Evolutionary conservation across 2,113 vertebrate species (phyloP), one percentile per base, ranked within the genome.

Genomic region (Pipa parva): DNA sequence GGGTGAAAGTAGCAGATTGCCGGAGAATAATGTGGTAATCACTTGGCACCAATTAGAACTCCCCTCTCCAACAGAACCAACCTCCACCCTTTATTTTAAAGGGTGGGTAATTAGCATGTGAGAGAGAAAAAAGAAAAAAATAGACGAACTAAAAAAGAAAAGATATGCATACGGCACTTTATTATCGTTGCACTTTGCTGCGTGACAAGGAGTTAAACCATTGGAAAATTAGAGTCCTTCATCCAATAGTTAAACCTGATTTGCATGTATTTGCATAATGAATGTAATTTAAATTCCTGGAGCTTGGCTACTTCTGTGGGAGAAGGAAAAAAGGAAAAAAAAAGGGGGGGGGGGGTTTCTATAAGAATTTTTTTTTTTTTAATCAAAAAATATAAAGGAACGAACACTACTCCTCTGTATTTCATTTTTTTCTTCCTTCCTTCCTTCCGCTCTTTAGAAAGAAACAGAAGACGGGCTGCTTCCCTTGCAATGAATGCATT

Each of bases 251-350:
- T 92, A 94, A 90, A 86, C 87, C 90, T 94, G 82, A 97, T 98
- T 97, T 97, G 93, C 95, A 98, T 98, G 81, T 63, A 97, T 98
- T 95, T 97, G 92, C 94, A 98, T 98, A 97, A 97, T 94, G 92
- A 90, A 91, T 87, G 91, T 95, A 88, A 96, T 98, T 97, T 97
- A 90, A 93, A 98, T 98, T 96, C 93, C 91, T 88, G 87, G 84
- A 91, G 89, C 91, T 91, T 93, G 91, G 91, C 91, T 91, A 88
- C 88, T 92, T 92, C 90, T 91, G 90, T 92, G 91, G 91, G 92
- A 95, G 93, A 92, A 93, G 89, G 94, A 90, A 86, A 88, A 86
- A 79, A 78, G 74, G 73, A 88, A 87, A 77, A 63, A 85, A 88
- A 87, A 78, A 79, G 74, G 72, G 72, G 83, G 78, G 71, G 1